These are phyloP conservation scores for Myiagra hebetior DNA, from an alignment of 2,113 vertebrate species.

Conservation along the genomic window DNA sequence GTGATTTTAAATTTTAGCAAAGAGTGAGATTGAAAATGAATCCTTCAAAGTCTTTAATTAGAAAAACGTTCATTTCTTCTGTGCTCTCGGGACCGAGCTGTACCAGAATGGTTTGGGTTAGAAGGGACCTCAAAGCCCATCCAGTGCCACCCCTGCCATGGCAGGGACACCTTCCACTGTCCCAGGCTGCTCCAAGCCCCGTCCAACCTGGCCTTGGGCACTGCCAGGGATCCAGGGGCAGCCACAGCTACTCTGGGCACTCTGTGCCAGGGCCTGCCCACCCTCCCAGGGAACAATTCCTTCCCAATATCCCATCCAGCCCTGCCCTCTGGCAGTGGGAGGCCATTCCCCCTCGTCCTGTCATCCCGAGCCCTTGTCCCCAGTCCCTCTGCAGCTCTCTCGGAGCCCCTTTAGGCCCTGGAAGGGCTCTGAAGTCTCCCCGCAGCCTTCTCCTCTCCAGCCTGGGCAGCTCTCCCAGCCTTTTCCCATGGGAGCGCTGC, in stretches of 20 bases:
- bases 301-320: not conserved
- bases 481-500: not conserved
- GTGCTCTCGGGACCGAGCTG: rapidly evolving
- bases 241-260: not conserved
- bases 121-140: rapidly evolving
- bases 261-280: not conserved
- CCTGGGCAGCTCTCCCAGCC: not conserved
- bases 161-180: not conserved
- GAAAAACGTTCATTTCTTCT: not conserved
- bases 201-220: not conserved
- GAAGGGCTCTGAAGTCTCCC: not conserved
- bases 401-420: not conserved
- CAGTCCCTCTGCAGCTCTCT: not conserved
- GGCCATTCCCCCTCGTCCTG: not conserved
- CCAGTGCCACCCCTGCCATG: not conserved
- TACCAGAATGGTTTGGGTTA: not conserved
- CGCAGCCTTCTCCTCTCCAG: not conserved
- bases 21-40: not conserved
- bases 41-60: not conserved
- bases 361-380: not conserved
- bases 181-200: not conserved
- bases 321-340: not conserved
- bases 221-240: not conserved
- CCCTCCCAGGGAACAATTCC: not conserved
- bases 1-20: not conserved